These are phyloP conservation scores for Ametastegia equiseti DNA, from an alignment of 2,888 invertebrate species.

Conservation along the genomic window DNA sequence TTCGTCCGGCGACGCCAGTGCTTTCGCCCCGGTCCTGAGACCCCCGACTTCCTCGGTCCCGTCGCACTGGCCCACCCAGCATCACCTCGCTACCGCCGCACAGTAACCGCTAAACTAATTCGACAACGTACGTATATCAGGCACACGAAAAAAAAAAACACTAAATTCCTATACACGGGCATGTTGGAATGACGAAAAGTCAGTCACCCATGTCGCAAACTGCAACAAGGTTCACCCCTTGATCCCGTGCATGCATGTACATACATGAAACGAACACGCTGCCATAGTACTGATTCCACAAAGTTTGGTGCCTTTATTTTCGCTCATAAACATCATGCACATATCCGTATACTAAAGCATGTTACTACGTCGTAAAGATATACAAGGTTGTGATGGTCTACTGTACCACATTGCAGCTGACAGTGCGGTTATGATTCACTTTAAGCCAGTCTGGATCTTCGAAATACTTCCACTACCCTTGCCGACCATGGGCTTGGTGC, in stretches of 20 bases:
- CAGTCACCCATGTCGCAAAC: not conserved
- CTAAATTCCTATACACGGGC: not conserved
- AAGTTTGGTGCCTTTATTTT: not conserved
- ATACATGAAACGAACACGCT: not conserved
- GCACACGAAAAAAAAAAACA: conserved; percentile 17
- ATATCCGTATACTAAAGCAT: no score
- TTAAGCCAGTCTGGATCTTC: not conserved
- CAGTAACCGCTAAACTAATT: conserved; percentile 77
- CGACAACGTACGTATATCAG: conserved; percentile 46
- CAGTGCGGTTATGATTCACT: not conserved
- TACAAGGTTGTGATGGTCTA: not conserved
- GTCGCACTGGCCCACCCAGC: conserved; percentile 79
- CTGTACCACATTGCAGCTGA: not conserved
- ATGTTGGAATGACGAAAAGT: not conserved
- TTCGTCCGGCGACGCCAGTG: conserved; percentile 77
- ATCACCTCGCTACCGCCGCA: conserved; percentile 80
- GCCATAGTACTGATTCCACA: not conserved
- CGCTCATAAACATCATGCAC: not conserved
- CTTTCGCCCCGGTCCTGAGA: conserved; percentile 80
- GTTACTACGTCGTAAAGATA: not conserved
- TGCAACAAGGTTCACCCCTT: not conserved
- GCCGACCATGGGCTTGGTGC: no score
- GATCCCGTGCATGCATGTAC: not conserved
- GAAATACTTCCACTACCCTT: not conserved
- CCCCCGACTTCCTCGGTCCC: conserved; percentile 76